Conservation (phyloP, 2,888 invertebrate genomes). For the Antitype chi region DNA sequence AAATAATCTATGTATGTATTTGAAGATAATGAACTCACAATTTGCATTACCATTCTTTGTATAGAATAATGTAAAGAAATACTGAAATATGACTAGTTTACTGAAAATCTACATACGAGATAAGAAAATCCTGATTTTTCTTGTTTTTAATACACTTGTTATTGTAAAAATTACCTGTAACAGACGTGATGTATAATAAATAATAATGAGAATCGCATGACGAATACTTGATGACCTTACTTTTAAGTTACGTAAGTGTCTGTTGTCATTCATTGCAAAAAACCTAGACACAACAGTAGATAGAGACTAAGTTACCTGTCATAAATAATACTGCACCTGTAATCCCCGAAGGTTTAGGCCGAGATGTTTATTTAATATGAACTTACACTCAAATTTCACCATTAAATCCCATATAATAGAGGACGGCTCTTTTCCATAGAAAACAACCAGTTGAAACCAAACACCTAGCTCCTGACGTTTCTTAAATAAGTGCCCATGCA, state of each 20-base stretch:
- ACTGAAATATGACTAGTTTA: not conserved
- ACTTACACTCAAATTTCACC: not conserved
- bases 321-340: not conserved
- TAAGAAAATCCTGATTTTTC: constrained; percentile 17
- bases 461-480: too few relatives aligned
- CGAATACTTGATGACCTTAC: constrained; percentile 54
- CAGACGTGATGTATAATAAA: constrained; percentile 35
- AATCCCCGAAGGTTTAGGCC: not conserved
- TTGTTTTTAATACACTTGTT: constrained; percentile 19
- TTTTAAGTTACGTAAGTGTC: constrained; percentile 31
- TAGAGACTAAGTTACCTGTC: constrained; percentile 1
- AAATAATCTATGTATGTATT: not conserved
- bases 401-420: not conserved
- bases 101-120: not conserved
- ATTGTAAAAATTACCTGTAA: constrained; percentile 44
- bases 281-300: constrained; percentile 6
- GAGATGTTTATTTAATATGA: not conserved
- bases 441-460: too few relatives aligned
- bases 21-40: not conserved
- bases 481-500: too few relatives aligned
- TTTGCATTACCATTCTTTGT: constrained; percentile 9
- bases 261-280: constrained; percentile 40
- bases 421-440: too few relatives aligned
- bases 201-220: constrained; percentile 55
- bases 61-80: not conserved